Evolutionary conservation across 2,888 invertebrate genomes (phyloP).

Genomic region (Thymelicus lineola): DNA sequence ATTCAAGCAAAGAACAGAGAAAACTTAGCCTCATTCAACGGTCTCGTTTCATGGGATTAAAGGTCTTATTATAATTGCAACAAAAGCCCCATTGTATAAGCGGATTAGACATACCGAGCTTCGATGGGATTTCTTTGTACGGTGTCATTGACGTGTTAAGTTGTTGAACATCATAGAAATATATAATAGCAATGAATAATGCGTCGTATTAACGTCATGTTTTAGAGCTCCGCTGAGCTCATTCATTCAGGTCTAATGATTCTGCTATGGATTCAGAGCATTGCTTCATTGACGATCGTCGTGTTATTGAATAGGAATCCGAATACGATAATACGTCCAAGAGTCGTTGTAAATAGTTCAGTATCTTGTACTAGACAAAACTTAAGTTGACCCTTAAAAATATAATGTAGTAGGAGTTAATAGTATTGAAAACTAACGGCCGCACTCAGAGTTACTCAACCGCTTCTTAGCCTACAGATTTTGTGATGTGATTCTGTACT

Average conservation of each 20-base stretch:
- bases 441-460: too few relatives aligned
- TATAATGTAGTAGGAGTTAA: too few relatives aligned
- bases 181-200: slow-evolving; percentile 12
- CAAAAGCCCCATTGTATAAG: slow-evolving; percentile 11
- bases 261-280: too few relatives aligned
- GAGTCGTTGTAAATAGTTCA: too few relatives aligned
- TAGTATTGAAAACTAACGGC: too few relatives aligned
- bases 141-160: slow-evolving; percentile 23
- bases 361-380: too few relatives aligned
- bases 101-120: slow-evolving; percentile 13
- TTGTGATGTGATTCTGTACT: too few relatives aligned
- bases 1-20: background rate
- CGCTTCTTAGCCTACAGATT: too few relatives aligned
- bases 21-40: slow-evolving; percentile 4
- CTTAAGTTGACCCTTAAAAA: too few relatives aligned
- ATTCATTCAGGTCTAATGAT: background rate
- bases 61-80: slow-evolving; percentile 9
- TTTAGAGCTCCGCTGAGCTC: background rate
- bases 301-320: too few relatives aligned
- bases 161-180: background rate
- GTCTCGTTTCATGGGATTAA: slow-evolving; percentile 17
- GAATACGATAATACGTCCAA: too few relatives aligned
- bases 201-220: slow-evolving; percentile 7
- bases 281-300: too few relatives aligned
- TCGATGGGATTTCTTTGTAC: slow-evolving; percentile 24